Base-by-base conservation (phyloP, 2,113 vertebrate species). In the Gnathonemus echidnorhynchus region DNA sequence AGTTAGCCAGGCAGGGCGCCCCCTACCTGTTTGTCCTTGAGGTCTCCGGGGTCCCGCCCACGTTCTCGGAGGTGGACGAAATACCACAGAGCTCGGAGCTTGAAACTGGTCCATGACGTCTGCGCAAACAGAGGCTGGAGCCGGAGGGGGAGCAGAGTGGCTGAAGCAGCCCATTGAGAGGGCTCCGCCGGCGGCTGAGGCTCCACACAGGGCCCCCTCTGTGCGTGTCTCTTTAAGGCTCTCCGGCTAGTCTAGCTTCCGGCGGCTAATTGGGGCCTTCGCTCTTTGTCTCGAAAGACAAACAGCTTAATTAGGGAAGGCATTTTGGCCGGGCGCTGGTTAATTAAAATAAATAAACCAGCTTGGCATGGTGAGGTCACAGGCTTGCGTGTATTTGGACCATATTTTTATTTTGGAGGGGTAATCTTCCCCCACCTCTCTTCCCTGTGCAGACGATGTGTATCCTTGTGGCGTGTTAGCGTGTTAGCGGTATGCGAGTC, bases 331-430 rank as follows among this genome's bases (percentile, higher is more conserved):
- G 6, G 91, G 89, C 92, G 88, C 86, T 86, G 85, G 91, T 91
- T 93, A 94, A 95, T 95, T 95, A 94, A 92, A 94, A 93, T 92
- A 95, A 95, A 95, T 94, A 95, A 94, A 95, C 93, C 9, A 62
- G 91, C 91, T 31, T 77, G 89, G 93, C 77, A 70, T 50, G 46
- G 87, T 83, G 93, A 92, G 92, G 91, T 93, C 92, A 91, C n/a
- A 21, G 35, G 89, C 91, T 52, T 90, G 91, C 91, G 52, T 10
- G 90, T 66, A 6, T 5, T 39, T 45, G 87, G 88, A 87, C 87
- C 86, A 88, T 49, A 50, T 83, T 42, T 35, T 77, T 17, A 39
- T 77, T 77, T 58, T 88, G 49, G 24, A 39, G 87, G n/a, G 6
- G 6, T 31, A 56, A 88, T 15, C 49, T 56, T 27, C 62, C 58